phyloP scores from a whole-genome alignment of 2,113 vertebrate genomes.

The Halichoeres trimaculatus region DNA sequence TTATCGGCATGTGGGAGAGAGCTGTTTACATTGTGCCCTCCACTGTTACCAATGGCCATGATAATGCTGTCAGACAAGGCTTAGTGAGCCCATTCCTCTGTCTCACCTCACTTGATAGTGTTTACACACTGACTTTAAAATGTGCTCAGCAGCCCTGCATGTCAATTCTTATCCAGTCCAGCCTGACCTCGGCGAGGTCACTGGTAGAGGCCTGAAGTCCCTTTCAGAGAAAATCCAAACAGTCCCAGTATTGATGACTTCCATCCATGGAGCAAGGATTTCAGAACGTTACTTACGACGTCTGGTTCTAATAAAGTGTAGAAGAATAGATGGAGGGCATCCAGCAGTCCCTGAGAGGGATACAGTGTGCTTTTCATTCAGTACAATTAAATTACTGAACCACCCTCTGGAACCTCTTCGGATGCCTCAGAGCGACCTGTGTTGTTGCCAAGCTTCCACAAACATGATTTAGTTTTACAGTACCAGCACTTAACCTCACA shows the following conservation, averaged over 20 bases:
- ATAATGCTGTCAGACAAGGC: conserved; percentile 61
- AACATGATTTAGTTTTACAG: conserved; percentile 19
- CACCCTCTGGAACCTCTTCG: conserved; percentile 28
- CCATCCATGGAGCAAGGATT: conserved; percentile 51
- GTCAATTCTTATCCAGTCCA: conserved; percentile 14
- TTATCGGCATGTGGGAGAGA: conserved; percentile 64
- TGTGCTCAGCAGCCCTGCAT: conserved; percentile 19
- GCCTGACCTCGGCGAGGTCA: conserved; percentile 31
- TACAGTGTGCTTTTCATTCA: conserved; percentile 52
- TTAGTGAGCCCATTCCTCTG: conserved; percentile 49
- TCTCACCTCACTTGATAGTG: conserved; percentile 46
- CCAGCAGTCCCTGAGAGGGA: conserved; percentile 58
- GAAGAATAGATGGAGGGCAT: conserved; percentile 61
- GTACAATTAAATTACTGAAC: conserved; percentile 66
- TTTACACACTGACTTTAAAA: conserved; percentile 56
- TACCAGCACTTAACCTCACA: conserved; percentile 9
- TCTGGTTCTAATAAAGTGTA: conserved; percentile 65
- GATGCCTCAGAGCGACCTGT: conserved; percentile 25
- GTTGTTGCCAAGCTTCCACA: conserved; percentile 38
- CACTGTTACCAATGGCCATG: conserved; percentile 56
- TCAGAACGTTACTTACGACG: conserved; percentile 61
- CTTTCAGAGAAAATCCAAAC: conserved; percentile 21
- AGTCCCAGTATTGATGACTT: conserved; percentile 31
- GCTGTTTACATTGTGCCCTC: conserved; percentile 65
- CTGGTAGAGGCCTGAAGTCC: conserved; percentile 24